phyloP scores from a whole-genome alignment of 92 coral and sea anemone genomes.

The Porites divaricata region DNA sequence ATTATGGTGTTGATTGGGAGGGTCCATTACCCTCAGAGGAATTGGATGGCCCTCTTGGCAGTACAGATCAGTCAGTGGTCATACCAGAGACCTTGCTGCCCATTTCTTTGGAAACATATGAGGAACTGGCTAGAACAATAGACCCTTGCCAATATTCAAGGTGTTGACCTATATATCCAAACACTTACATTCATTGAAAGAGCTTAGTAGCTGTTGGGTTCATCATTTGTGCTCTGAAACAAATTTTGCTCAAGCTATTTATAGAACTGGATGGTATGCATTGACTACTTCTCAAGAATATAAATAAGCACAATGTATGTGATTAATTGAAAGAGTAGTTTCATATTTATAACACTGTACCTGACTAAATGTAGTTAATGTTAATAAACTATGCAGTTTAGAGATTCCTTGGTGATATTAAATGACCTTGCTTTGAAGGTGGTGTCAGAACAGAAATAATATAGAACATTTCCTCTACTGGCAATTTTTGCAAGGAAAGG shows the following conservation, averaged over 20 bases:
- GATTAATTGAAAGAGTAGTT: too few species aligned
- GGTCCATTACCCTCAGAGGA: constrained; percentile 51
- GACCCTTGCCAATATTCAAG: constrained; percentile 48
- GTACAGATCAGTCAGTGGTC: constrained; percentile 45
- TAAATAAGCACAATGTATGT: background rate
- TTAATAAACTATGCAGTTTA: background rate
- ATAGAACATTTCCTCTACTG: too few species aligned
- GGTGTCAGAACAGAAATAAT: background rate
- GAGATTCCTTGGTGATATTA: background rate
- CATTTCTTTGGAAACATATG: too few species aligned
- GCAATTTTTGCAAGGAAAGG: too few species aligned
- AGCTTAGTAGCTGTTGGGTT: constrained; percentile 15
- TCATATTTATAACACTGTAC: too few species aligned
- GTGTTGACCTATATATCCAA: constrained; percentile 44
- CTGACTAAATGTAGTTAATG: too few species aligned
- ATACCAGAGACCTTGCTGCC: too few species aligned
- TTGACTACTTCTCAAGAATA: constrained; percentile 32
- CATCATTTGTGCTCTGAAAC: constrained; percentile 1
- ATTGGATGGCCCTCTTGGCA: constrained; percentile 38
- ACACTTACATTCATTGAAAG: constrained; percentile 39
- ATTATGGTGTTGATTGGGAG: constrained; percentile 50
- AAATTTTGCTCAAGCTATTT: too few species aligned
- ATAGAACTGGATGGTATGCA: too few species aligned
- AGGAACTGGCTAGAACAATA: too few species aligned
- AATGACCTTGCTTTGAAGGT: background rate